Base-by-base conservation (phyloP, 1,140 invertebrate species). In the Leptestheria dahalacensis region DNA sequence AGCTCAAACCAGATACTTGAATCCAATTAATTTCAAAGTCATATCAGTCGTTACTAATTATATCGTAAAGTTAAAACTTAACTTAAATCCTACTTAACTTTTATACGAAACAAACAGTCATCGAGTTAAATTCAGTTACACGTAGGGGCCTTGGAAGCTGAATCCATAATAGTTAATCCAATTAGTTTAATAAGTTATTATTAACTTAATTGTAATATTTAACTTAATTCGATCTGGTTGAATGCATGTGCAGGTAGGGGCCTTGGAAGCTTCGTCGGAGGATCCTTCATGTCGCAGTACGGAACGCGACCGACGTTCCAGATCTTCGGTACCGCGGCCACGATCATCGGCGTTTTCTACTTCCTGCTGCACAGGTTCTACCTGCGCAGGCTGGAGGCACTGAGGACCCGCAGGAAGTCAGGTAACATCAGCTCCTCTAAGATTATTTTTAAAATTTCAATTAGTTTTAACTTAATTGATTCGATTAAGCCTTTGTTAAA, bases 221-320 rank as follows among this genome's bases (percentile, higher is more conserved):
- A n/a, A n/a, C n/a, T n/a, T n/a, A n/a, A n/a, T n/a, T n/a, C n/a
- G n/a, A n/a, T n/a, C n/a, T n/a, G n/a, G n/a, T n/a, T n/a, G n/a
- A n/a, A n/a, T n/a, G n/a, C n/a, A n/a, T n/a, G n/a, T n/a, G n/a
- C 62, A 81, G 79, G 82, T 47, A 75, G 84, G 66, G 86, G 86
- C 24, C 84, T 82, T 67, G 86, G 86, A 26, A 85, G 83, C 67
- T 86, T 88, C 64, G 74, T 82, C 18, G 86, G 86, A 50, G 86
- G 86, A 24, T 74, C 83, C 21, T 73, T 88, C 3, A 86, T 88
- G 55, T 81, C 80, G 1, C 76, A 78, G 47, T 75, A 82, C 53
- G 84, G 84, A 2, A 85, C 83, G 23, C 71, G 83, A 33, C 76
- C 83, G 65, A 79, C 84, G 0, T 89, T 88, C 68, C 76, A 82